phyloP scores from a whole-genome alignment of 2,888 invertebrate genomes.

The Subacronicta megacephala region DNA sequence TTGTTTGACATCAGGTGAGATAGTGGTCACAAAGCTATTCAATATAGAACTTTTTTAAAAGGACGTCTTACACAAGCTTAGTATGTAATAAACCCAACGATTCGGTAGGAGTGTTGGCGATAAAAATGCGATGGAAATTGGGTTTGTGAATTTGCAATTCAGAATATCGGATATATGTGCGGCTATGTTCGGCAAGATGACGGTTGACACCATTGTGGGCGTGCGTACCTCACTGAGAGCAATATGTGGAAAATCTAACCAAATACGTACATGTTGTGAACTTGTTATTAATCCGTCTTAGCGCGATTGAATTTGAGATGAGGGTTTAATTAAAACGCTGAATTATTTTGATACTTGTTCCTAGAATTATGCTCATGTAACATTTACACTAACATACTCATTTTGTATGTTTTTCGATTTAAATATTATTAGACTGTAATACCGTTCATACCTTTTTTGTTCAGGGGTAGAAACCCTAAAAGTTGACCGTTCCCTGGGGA shows the following conservation, averaged over 20 bases:
- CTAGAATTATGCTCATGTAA: not conserved
- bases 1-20: too few relatives aligned
- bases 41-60: conserved; percentile 31
- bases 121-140: conserved; percentile 52
- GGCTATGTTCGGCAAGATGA: conserved; percentile 41
- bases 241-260: conserved; percentile 29
- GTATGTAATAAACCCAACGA: conserved; percentile 28
- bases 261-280: conserved; percentile 19
- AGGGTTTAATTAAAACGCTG: conserved; percentile 14
- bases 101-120: conserved; percentile 16
- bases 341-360: conserved; percentile 1
- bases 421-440: too few relatives aligned
- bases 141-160: conserved; percentile 55
- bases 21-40: too few relatives aligned
- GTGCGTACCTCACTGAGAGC: conserved; percentile 20
- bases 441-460: too few relatives aligned
- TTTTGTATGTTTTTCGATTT: too few relatives aligned
- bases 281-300: conserved; percentile 23
- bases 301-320: conserved; percentile 17
- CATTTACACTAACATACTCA: too few relatives aligned
- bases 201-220: conserved; percentile 38
- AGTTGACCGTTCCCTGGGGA: too few relatives aligned
- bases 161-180: conserved; percentile 43
- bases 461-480: too few relatives aligned
- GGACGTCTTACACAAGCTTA: conserved; percentile 14